Conservation (phyloP, 2,888 invertebrate species). For the Lampropteryx suffumata region DNA sequence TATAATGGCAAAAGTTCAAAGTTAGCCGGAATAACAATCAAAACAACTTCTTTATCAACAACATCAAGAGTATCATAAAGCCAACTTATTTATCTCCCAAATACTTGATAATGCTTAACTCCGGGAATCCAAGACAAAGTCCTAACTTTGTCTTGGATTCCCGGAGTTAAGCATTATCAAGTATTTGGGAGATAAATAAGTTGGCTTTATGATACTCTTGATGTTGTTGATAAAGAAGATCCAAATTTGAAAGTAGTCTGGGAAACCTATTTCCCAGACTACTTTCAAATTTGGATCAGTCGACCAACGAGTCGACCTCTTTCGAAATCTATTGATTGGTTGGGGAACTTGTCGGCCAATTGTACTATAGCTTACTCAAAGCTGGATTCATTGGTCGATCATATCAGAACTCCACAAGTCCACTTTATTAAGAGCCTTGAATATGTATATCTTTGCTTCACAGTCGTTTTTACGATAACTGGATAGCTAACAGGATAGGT, state of each 20-base stretch:
- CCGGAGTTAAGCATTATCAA: slow-evolving; percentile 74
- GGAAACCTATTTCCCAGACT: slow-evolving; percentile 58
- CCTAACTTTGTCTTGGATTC: slow-evolving; percentile 58
- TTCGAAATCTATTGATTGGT: slow-evolving; percentile 1
- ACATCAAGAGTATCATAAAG: slow-evolving; percentile 65
- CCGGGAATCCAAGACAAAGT: slow-evolving; percentile 58
- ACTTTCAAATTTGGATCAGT: slow-evolving; percentile 35
- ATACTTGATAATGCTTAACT: slow-evolving; percentile 78
- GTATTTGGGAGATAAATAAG: slow-evolving; percentile 79
- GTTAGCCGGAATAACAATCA: slow-evolving; percentile 1
- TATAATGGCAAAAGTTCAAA: not conserved
- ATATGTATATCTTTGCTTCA: slow-evolving; percentile 41
- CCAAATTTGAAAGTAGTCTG: too few species aligned
- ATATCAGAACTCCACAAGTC: slow-evolving; percentile 45
- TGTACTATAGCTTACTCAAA: slow-evolving; percentile 10
- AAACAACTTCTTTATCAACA: slow-evolving; percentile 25
- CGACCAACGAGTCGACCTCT: slow-evolving; percentile 26
- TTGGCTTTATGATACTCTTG: slow-evolving; percentile 65
- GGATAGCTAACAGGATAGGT: slow-evolving; percentile 28
- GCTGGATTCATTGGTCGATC: slow-evolving; percentile 46
- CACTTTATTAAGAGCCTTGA: slow-evolving; percentile 56
- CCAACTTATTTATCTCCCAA: slow-evolving; percentile 77
- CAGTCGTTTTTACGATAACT: slow-evolving; percentile 35
- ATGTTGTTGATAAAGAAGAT: slow-evolving; percentile 42
- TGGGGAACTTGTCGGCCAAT: slow-evolving; percentile 13